Base-by-base conservation (phyloP, 2,888 invertebrate species). In the Nephrotoma appendiculata region DNA sequence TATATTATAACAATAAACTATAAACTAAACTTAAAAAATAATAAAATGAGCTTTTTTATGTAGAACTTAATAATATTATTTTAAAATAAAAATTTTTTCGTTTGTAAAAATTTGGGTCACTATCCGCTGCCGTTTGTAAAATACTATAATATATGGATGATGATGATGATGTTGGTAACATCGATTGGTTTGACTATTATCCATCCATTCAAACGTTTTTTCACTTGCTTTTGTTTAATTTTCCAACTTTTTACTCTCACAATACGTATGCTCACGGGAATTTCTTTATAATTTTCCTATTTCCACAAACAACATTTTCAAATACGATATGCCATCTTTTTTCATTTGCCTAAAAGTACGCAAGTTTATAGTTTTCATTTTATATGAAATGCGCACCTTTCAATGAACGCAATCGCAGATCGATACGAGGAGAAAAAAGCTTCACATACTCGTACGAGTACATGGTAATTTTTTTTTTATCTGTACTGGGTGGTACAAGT, bases 81-180 rank as follows among this genome's bases (percentile, higher is more conserved):
- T 31, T 31, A 71, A 71, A 71, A 71, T 71, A 71, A 71, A 31
- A 71, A 11, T 9, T 88, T 31, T 71, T 71, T 31, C 71, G 71
- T 31, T 31, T 31, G 71, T 71, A 71, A 71, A 71, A 71, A 71
- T 88, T 87, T 88, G 88, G 89, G 89, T 89, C 88, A 89, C 88
- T 88, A 88, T 87, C 87, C 88, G 88, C 86, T 88, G 87, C 87
- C 88, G 88, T 88, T 88, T 86, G 71, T 86, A 86, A 43, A 84
- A 84, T 84, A 84, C 84, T 84, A 84, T 84, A 43, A 71, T 71
- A 71, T 71, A 71, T 71, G 71, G 71, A 71, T 71, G 71, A 71
- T 71, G 84, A 84, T 84, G 84, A 84, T 43, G 84, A 84, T 84
- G 84, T 84, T 43, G 43, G 84, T 71, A 84, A 84, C 84, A 84